Evolutionary conservation across 2,797 vertebrate genomes (phyloP).

Genomic region (Hybognathus amarus): DNA sequence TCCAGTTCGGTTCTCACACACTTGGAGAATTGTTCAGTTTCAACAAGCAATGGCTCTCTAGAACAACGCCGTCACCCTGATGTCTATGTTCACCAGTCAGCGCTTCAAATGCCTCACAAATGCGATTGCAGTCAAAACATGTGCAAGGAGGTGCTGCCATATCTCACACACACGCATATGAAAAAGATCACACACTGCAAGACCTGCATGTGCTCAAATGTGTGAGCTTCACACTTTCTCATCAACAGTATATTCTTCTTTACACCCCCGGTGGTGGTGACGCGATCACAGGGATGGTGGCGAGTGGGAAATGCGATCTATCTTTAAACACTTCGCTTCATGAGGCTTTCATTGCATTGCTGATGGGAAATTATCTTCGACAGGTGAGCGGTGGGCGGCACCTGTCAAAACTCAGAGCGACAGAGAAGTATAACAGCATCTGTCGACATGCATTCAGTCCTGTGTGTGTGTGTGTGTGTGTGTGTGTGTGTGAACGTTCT

Average conservation of each 20-base stretch:
- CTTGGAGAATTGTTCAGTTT: slow-evolving; percentile 29
- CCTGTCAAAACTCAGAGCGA: slow-evolving; percentile 47
- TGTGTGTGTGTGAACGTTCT: slow-evolving; percentile 13
- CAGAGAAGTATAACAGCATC: slow-evolving; percentile 19
- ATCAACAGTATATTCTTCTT: slow-evolving; percentile 33
- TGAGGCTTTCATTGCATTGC: slow-evolving; percentile 46
- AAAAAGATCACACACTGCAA: slow-evolving; percentile 18
- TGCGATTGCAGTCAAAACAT: not conserved
- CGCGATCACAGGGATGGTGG: slow-evolving; percentile 34
- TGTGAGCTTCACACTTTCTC: slow-evolving; percentile 42
- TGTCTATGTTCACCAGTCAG: slow-evolving; percentile 46
- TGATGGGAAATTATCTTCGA: slow-evolving; percentile 54
- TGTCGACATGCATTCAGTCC: slow-evolving; percentile 43
- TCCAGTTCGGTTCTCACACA: slow-evolving; percentile 31
- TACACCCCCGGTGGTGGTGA: slow-evolving; percentile 38
- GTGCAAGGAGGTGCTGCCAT: slow-evolving; percentile 16
- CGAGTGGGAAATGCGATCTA: slow-evolving; percentile 26
- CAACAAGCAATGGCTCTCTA: slow-evolving; percentile 7
- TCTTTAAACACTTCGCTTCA: slow-evolving; percentile 45
- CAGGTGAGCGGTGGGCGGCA: slow-evolving; percentile 46
- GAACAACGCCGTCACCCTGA: slow-evolving; percentile 36
- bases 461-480: no score
- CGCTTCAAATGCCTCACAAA: slow-evolving; percentile 43
- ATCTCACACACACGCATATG: slow-evolving; percentile 27
- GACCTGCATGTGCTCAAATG: not conserved